Evolutionary conservation across 1,140 invertebrate genomes (phyloP).

Genomic region (Anthonomus grandis): DNA sequence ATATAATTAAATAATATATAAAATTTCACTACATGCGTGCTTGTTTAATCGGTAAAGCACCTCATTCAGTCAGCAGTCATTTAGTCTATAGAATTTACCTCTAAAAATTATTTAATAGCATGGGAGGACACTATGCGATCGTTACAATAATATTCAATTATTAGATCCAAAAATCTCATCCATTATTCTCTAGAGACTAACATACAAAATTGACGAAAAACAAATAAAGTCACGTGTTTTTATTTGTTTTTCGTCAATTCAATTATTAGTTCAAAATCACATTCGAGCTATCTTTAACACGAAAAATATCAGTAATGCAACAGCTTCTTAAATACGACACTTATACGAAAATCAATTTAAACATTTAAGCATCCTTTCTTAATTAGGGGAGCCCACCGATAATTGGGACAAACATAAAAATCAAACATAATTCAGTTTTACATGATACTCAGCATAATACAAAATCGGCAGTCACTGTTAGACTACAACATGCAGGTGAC

Average conservation of each 20-base stretch:
- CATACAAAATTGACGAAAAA: too few species aligned
- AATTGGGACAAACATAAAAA: too few species aligned
- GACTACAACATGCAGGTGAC: background rate
- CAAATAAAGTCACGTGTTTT: too few species aligned
- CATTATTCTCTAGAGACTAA: too few species aligned
- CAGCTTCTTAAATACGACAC: conserved; percentile 1
- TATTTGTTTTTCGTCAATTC: too few species aligned
- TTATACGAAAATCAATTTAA: conserved; percentile 7
- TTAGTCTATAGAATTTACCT: conserved; percentile 30
- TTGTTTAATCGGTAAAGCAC: conserved; percentile 34
- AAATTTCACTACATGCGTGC: conserved; percentile 36
- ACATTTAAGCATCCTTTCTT: background rate
- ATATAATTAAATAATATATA: background rate
- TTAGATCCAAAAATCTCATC: too few species aligned
- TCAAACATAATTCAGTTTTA: conserved; percentile 7
- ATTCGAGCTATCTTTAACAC: too few species aligned
- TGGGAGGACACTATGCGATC: conserved; percentile 36
- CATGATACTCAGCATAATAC: background rate
- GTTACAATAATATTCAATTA: conserved; percentile 42
- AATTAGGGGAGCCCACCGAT: too few species aligned
- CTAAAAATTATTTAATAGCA: conserved; percentile 37
- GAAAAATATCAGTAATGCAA: too few species aligned
- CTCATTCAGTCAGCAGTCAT: too few species aligned
- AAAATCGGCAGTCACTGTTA: background rate
- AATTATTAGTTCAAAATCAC: conserved; percentile 25